Base-by-base conservation (phyloP, 2,888 invertebrate genomes). In the Epistrophella euchroma region DNA sequence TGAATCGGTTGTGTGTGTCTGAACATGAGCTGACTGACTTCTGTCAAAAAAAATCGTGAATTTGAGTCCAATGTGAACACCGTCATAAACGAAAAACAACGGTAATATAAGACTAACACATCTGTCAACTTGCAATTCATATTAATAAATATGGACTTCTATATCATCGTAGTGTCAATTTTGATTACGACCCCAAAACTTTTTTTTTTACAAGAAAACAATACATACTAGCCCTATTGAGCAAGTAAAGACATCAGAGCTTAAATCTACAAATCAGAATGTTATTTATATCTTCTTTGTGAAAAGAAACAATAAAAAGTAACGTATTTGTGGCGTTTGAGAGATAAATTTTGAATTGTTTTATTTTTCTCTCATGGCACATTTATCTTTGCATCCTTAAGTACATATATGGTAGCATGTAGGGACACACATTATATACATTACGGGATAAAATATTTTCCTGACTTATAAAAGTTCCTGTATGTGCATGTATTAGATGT, bases 321-420 rank as follows among this genome's bases (percentile, higher is more conserved):
- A 22, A 40, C 15, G 0, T 28, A 64, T 45, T 64, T 28, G 5
- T 40, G 40, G n/a, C 25, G 25, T 25, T 13, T 28, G 19, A 47
- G 10, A 13, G 22, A 37, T 52, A 50, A 19, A 52, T 68, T 68
- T 37, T 68, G 37, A 68, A 68, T 50, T 25, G 22, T 52, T 37
- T 47, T 25, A n/a, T 52, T 37, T 47, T 25, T 25, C 52, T 68
- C 52, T 25, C n/a, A 52, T 22, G 37, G 10, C 22, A 37, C 50
- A 68, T 68, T 52, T 52, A 52, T 68, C 37, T 22, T 25, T 25
- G 35, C 37, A 13, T 13, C 15, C 32, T 37, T 19, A 17, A 45
- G 35, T 35, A 62, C 25, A 60, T 47, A 11, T 60, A 19, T 25
- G 11, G 11, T 11, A 47, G 4, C 2, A 19, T 11, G 19, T 2